Conservation (phyloP, 1,140 invertebrate species). For the honey bee (Apis mellifera) region DNA sequence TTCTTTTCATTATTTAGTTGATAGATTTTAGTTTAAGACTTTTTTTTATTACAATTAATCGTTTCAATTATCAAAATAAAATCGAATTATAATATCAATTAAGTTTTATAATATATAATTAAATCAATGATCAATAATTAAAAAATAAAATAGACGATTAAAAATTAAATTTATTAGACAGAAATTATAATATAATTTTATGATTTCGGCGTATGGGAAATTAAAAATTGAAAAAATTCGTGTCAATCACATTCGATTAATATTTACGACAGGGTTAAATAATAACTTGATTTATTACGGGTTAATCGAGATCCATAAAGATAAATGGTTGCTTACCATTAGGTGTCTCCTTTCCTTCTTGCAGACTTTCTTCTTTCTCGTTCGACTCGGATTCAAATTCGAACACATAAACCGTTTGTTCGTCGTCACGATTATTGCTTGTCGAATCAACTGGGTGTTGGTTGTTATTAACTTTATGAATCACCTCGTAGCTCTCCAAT, state of each 20-base stretch:
- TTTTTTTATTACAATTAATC: too few species aligned
- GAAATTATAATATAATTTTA: neutral
- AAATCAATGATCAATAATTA: too few species aligned
- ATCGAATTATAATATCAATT: too few species aligned
- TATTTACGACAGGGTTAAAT: neutral
- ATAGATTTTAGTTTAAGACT: neutral
- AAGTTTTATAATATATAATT: too few species aligned
- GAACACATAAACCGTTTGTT: constrained; percentile 71
- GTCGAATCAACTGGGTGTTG: constrained; percentile 30
- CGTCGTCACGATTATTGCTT: constrained; percentile 46
- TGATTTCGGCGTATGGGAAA: neutral
- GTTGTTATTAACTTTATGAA: constrained; percentile 42
- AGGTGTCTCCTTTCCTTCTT: constrained; percentile 66
- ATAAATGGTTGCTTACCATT: constrained; percentile 54
- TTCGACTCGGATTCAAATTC: constrained; percentile 72
- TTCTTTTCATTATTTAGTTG: neutral
- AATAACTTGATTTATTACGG: neutral
- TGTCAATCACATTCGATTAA: neutral
- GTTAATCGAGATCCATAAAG: neutral
- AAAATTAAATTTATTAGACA: too few species aligned
- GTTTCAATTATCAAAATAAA: too few species aligned
- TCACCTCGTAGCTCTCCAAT: constrained; percentile 52
- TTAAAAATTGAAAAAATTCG: neutral
- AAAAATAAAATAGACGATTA: too few species aligned
- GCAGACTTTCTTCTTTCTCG: constrained; percentile 64